Evolutionary conservation across 2,113 vertebrate genomes (phyloP).

Genomic region (Gavialis gangeticus): DNA sequence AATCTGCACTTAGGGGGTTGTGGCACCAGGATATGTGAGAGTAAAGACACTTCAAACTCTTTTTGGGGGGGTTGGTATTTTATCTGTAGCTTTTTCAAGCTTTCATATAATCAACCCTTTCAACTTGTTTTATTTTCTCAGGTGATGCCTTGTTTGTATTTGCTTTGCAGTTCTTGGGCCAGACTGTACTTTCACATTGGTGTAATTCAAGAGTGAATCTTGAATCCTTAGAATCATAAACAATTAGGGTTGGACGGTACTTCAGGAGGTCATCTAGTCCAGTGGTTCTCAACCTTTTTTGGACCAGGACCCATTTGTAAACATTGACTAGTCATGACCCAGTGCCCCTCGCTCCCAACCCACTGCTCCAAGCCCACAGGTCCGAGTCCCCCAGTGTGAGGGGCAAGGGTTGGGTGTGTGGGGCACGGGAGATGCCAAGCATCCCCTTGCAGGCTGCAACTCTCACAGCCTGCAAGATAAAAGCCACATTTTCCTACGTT

Average conservation of each 20-base stretch:
- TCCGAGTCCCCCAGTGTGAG: too few species aligned
- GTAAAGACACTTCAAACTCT: background rate
- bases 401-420: too few species aligned
- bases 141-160: background rate
- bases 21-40: background rate
- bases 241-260: too few species aligned
- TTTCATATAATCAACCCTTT: background rate
- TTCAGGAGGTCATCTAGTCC: too few species aligned
- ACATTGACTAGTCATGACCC: background rate
- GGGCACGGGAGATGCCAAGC: too few species aligned
- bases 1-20: background rate
- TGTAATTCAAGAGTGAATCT: background rate
- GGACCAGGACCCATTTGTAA: too few species aligned
- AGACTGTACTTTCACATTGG: background rate
- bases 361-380: too few species aligned
- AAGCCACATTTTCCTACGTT: too few species aligned
- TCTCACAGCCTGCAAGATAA: too few species aligned
- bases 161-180: background rate
- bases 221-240: background rate
- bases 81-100: background rate
- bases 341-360: too few species aligned
- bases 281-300: too few species aligned
- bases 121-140: background rate
- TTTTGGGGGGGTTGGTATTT: background rate
- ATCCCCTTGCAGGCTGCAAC: too few species aligned